Evolutionary conservation across 1,140 invertebrate genomes (phyloP).

Genomic region (Drosophila suzukii): DNA sequence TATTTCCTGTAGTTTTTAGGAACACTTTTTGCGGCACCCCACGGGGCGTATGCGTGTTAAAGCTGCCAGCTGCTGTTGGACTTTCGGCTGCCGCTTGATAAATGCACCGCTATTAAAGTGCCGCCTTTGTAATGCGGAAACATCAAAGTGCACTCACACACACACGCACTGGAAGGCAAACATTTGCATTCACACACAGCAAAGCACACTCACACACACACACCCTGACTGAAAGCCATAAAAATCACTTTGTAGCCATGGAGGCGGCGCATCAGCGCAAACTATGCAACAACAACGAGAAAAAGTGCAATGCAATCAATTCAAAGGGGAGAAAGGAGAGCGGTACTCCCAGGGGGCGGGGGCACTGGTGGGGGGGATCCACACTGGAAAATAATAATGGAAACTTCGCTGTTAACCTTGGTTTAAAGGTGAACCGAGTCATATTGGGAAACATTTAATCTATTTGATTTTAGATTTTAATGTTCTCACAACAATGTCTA

Average conservation of each 20-base stretch:
- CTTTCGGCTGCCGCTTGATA: slow-evolving; percentile 68
- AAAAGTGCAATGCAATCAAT: slow-evolving; percentile 82
- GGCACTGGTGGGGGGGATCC: background rate
- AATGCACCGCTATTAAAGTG: slow-evolving; percentile 72
- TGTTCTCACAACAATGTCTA: no score
- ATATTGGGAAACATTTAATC: no score
- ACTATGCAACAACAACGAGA: slow-evolving; percentile 68
- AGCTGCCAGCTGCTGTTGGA: slow-evolving; percentile 64
- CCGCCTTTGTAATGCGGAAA: slow-evolving; percentile 75
- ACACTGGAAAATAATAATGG: background rate
- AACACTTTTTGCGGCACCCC: slow-evolving; percentile 12
- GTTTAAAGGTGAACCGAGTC: no score
- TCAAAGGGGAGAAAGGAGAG: slow-evolving; percentile 50
- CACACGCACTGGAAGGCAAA: slow-evolving; percentile 42
- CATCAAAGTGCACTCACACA: slow-evolving; percentile 71
- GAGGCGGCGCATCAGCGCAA: slow-evolving; percentile 74
- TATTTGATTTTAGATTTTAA: no score
- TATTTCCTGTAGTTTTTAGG: slow-evolving; percentile 8
- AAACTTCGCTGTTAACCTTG: background rate
- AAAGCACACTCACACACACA: slow-evolving; percentile 15
- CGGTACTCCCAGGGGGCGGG: background rate
- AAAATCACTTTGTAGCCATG: slow-evolving; percentile 79
- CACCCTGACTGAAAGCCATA: slow-evolving; percentile 66
- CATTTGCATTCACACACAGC: slow-evolving; percentile 59
- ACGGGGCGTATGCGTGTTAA: slow-evolving; percentile 78